Evolutionary conservation across 2,888 invertebrate species (phyloP).

Genomic region (Polydrusus cervinus): DNA sequence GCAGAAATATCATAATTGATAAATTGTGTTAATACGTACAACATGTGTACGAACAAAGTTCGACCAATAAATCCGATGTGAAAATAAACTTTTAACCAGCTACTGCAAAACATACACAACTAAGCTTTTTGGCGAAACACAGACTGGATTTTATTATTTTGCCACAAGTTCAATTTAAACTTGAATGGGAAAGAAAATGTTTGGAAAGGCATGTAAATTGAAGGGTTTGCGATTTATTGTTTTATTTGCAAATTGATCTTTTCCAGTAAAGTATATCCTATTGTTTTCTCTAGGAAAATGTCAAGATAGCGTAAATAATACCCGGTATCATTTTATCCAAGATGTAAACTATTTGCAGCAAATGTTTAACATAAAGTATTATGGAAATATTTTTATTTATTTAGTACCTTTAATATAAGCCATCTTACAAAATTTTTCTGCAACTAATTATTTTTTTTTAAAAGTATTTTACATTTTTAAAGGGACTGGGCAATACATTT

Average conservation of each 20-base stretch:
- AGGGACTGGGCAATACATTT: too few relatives aligned
- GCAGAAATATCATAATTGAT: too few relatives aligned
- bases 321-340: too few relatives aligned
- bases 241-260: constrained; percentile 36
- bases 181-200: constrained; percentile 20
- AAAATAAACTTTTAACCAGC: not conserved
- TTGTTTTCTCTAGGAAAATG: not conserved
- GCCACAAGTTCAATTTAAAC: constrained; percentile 14
- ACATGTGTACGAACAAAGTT: constrained; percentile 1
- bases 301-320: too few relatives aligned
- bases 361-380: too few relatives aligned
- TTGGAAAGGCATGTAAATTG: constrained; percentile 44
- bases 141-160: constrained; percentile 25
- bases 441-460: too few relatives aligned
- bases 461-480: too few relatives aligned
- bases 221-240: constrained; percentile 46
- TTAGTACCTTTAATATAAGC: too few relatives aligned
- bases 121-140: not conserved
- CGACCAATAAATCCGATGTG: not conserved
- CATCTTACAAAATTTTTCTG: too few relatives aligned
- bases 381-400: too few relatives aligned
- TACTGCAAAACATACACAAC: constrained; percentile 13
- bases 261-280: not conserved
- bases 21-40: too few relatives aligned
- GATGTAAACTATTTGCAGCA: too few relatives aligned